A percentile compares a stretch with the other conserved stretches of the same genome.
These are phyloP conservation scores for Oedothorax gibbosus DNA, from an alignment of 1,140 invertebrate genomes.

Conservation along the genomic window DNA sequence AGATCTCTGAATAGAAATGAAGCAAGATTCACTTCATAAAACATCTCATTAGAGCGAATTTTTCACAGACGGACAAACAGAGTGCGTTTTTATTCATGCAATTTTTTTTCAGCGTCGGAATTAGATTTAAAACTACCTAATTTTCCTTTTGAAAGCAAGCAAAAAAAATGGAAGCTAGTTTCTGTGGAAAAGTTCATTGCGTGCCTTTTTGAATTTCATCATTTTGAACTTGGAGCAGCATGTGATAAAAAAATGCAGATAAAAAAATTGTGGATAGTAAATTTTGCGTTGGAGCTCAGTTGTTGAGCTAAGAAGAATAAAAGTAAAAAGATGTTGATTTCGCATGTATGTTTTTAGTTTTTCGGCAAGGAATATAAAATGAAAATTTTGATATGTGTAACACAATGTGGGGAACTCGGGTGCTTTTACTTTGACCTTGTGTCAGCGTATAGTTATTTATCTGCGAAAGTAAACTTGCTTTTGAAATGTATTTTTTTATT, in stretches of 20 bases:
- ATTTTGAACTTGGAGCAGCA: constrained; percentile 22
- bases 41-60: constrained; percentile 43
- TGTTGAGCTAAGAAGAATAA: background rate
- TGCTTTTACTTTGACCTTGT: too few relatives aligned
- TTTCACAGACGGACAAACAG: constrained; percentile 28
- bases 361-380: too few relatives aligned
- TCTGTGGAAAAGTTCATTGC: constrained; percentile 2
- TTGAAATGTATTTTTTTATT: too few relatives aligned
- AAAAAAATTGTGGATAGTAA: background rate
- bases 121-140: constrained; percentile 35
- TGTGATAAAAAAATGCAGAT: constrained; percentile 10
- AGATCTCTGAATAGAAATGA: constrained; percentile 28
- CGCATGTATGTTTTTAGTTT: too few relatives aligned
- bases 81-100: constrained; percentile 16
- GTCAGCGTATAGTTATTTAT: too few relatives aligned
- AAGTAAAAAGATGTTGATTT: background rate
- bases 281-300: background rate
- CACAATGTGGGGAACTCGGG: too few relatives aligned
- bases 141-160: constrained; percentile 30
- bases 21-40: constrained; percentile 35
- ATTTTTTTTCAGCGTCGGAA: constrained; percentile 5
- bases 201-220: constrained; percentile 21
- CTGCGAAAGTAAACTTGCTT: too few relatives aligned
- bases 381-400: too few relatives aligned
- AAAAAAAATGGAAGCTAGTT: constrained; percentile 24